These are phyloP conservation scores for Ormyrus thymus DNA, from an alignment of 2,888 invertebrate species.

Conservation along the genomic window DNA sequence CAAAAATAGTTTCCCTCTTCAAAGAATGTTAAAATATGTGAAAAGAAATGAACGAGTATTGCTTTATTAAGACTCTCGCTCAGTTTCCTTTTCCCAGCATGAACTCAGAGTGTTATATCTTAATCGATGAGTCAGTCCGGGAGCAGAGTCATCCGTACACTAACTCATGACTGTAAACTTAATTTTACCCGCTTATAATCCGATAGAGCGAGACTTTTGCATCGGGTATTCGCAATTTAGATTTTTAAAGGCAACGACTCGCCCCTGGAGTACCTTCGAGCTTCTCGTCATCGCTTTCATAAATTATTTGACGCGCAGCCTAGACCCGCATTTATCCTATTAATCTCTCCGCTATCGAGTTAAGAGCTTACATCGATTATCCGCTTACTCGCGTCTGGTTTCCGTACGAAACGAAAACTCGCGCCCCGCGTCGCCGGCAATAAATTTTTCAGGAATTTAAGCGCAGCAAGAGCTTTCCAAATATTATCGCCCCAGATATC, in stretches of 20 bases:
- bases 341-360: background rate
- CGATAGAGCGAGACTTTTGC: background rate
- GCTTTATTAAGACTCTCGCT: no score
- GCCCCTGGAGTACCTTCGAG: no score
- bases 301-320: background rate
- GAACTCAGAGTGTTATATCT: conserved; percentile 8
- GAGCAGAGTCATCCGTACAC: background rate
- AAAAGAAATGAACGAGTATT: background rate
- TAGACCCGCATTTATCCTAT: background rate
- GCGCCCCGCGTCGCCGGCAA: background rate
- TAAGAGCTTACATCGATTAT: background rate
- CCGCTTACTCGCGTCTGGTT: background rate
- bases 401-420: background rate
- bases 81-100: background rate
- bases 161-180: conserved; percentile 23
- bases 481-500: no score
- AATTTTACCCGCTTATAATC: background rate
- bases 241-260: background rate
- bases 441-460: background rate
- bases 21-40: no score
- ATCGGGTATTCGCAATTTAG: background rate
- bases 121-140: conserved; percentile 29
- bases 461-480: no score
- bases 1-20: no score
- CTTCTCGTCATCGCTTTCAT: no score